Percentiles rank a stretch among this genome's conserved stretches.
Conservation (phyloP, 2,888 invertebrate species). For the Tubulanus polymorphus region DNA sequence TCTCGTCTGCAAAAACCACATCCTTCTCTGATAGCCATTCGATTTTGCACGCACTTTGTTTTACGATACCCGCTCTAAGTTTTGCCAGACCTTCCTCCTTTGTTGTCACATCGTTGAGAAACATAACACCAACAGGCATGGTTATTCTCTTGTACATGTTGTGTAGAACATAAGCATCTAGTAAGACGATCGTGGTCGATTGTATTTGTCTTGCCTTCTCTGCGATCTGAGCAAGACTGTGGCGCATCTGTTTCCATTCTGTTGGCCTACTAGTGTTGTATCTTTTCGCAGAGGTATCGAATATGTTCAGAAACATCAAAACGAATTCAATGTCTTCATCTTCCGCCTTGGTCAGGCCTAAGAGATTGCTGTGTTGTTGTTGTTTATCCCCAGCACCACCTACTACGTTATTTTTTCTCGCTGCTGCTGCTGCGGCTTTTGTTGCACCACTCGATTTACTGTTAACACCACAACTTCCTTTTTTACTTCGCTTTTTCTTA, state of each 20-base stretch:
- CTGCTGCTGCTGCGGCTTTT: too few species aligned
- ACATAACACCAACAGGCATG: background rate
- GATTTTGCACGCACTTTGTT: slow-evolving; percentile 1
- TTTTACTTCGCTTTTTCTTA: background rate
- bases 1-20: background rate
- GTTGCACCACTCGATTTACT: too few species aligned
- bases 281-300: background rate
- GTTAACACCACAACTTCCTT: background rate
- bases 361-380: background rate
- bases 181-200: background rate
- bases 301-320: background rate
- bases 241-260: background rate
- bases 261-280: background rate
- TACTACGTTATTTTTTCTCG: background rate
- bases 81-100: background rate
- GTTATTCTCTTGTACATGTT: background rate
- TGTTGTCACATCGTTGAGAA: background rate
- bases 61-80: background rate
- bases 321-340: slow-evolving; percentile 1
- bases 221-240: background rate
- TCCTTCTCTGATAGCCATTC: background rate
- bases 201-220: background rate
- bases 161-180: background rate
- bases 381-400: background rate
- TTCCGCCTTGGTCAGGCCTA: background rate